These are phyloP conservation scores for Hephaestus fuliginosus DNA, from an alignment of 2,797 vertebrate species.

Conservation along the genomic window DNA sequence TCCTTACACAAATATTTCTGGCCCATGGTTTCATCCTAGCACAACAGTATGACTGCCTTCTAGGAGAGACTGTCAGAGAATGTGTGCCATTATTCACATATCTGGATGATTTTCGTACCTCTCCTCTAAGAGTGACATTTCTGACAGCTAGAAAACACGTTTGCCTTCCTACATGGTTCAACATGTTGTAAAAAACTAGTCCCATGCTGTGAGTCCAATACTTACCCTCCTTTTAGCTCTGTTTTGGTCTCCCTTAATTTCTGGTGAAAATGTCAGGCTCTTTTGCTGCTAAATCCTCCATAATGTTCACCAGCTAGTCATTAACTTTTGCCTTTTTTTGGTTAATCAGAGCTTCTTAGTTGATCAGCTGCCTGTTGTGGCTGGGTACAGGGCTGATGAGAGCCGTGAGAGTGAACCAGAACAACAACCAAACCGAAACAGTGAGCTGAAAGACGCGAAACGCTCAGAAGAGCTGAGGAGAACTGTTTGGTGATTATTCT, in stretches of 20 bases:
- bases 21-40: neutral
- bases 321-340: neutral
- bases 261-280: neutral
- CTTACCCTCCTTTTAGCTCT: neutral
- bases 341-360: neutral
- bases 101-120: neutral
- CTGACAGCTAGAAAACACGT: neutral
- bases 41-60: neutral
- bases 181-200: neutral
- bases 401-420: neutral
- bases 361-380: neutral
- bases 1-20: no score
- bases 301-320: neutral
- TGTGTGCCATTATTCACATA: neutral
- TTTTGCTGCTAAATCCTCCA: neutral
- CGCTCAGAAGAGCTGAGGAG: neutral
- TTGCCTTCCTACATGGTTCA: neutral
- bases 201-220: neutral
- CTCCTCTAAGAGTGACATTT: no score
- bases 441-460: neutral
- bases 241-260: neutral
- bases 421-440: neutral
- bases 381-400: neutral
- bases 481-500: neutral
- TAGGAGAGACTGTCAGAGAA: neutral